Conservation (phyloP, 2,888 invertebrate genomes). For the Agrotis segetum region DNA sequence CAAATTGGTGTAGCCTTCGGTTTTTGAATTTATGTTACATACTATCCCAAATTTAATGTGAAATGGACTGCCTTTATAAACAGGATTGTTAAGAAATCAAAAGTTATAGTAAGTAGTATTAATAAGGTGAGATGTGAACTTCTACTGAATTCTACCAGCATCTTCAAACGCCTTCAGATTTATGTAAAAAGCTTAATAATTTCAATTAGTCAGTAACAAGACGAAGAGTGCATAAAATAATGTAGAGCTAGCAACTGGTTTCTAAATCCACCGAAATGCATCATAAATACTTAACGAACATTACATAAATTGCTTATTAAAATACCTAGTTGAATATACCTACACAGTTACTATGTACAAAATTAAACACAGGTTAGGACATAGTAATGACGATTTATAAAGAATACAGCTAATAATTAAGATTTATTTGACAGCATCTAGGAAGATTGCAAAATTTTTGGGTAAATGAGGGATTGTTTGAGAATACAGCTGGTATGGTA, state of each 20-base stretch:
- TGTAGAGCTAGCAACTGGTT: constrained; percentile 5
- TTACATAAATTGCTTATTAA: constrained; percentile 37
- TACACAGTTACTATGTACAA: background rate
- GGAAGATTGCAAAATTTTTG: background rate
- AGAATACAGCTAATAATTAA: background rate
- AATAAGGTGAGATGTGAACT: background rate
- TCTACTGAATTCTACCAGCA: background rate
- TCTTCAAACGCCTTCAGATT: background rate
- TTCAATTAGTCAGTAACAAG: constrained; percentile 5
- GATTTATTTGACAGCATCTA: background rate
- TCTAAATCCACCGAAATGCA: constrained; percentile 8
- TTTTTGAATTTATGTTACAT: background rate
- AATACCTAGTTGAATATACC: constrained; percentile 30
- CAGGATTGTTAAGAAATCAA: background rate
- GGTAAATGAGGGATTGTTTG: background rate
- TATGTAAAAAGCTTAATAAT: background rate
- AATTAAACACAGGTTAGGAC: constrained; percentile 8
- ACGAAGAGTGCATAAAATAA: constrained; percentile 9
- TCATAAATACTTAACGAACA: constrained; percentile 5
- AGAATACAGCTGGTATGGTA: background rate
- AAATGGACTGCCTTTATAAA: background rate
- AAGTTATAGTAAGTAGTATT: background rate
- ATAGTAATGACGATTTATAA: background rate
- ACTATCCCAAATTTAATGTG: background rate
- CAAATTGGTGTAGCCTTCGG: background rate